Conservation (phyloP, 2,113 vertebrate species). For the Baryphthengus martii region DNA sequence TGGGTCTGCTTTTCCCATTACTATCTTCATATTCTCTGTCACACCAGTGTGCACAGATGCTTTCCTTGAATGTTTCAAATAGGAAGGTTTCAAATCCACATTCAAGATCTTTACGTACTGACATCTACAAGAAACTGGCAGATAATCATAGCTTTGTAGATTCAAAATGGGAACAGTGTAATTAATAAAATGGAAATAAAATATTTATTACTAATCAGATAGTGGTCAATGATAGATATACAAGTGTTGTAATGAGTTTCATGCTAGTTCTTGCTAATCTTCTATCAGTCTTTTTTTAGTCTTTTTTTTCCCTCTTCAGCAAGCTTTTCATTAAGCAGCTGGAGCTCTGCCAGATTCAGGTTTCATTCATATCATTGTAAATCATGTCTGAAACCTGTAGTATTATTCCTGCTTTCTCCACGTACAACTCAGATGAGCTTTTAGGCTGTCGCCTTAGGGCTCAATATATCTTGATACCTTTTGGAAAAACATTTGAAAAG, state of each 20-base stretch:
- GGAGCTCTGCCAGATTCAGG: constrained; percentile 34
- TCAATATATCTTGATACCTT: constrained; percentile 17
- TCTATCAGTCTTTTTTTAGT: neutral
- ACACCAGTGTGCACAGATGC: neutral
- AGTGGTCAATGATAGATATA: neutral
- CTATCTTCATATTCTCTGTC: neutral
- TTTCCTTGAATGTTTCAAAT: neutral
- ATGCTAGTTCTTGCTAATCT: constrained; percentile 24
- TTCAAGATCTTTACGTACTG: neutral
- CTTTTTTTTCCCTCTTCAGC: neutral
- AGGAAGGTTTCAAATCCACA: neutral
- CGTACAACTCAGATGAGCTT: neutral
- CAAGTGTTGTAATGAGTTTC: neutral
- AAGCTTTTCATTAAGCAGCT: constrained; percentile 46
- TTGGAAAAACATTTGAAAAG: neutral
- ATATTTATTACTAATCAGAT: constrained; percentile 12
- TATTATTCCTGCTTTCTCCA: constrained; percentile 42
- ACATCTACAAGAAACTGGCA: neutral
- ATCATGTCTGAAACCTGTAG: constrained; percentile 3
- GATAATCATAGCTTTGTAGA: neutral
- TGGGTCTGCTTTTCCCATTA: neutral
- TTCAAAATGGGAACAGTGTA: neutral
- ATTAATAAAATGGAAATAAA: neutral
- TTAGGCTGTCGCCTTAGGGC: neutral
- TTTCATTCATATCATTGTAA: constrained; percentile 36